Evolutionary conservation across 2,797 vertebrate species (phyloP).

Genomic region (Crenichthys baileyi): DNA sequence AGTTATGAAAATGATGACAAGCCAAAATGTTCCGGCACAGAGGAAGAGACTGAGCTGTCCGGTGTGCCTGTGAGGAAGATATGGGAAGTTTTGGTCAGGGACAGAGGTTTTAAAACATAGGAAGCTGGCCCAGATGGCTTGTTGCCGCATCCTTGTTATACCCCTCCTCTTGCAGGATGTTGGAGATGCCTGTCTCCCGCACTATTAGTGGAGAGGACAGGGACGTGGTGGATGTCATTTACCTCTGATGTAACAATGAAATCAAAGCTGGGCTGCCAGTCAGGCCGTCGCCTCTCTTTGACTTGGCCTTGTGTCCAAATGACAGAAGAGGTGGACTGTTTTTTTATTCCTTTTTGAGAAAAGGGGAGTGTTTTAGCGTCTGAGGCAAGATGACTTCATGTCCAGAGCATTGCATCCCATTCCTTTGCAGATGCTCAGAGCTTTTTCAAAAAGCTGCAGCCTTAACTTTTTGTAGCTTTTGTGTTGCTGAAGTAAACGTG

Average conservation of each 20-base stretch:
- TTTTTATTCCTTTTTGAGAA: conserved; percentile 52
- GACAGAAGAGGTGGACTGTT: conserved; percentile 69
- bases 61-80: conserved; percentile 77
- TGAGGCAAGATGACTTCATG: conserved; percentile 70
- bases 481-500: conserved; percentile 37
- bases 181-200: conserved; percentile 68
- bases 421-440: conserved; percentile 59
- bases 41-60: conserved; percentile 75
- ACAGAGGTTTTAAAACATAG: conserved; percentile 73
- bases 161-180: conserved; percentile 80
- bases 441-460: conserved; percentile 66
- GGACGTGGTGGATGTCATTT: conserved; percentile 69
- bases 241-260: conserved; percentile 74
- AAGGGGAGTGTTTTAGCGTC: conserved; percentile 31
- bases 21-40: conserved; percentile 45
- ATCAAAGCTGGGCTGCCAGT: conserved; percentile 77
- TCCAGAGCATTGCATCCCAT: conserved; percentile 69
- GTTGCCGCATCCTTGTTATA: conserved; percentile 73
- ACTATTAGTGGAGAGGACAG: conserved; percentile 63
- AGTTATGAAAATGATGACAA: conserved; percentile 70
- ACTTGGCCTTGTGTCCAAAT: conserved; percentile 72
- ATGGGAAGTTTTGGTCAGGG: conserved; percentile 82
- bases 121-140: conserved; percentile 81
- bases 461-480: conserved; percentile 28
- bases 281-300: conserved; percentile 66